Conservation (phyloP, 23 tunicate species). For the Botrylloides violaceus region DNA sequence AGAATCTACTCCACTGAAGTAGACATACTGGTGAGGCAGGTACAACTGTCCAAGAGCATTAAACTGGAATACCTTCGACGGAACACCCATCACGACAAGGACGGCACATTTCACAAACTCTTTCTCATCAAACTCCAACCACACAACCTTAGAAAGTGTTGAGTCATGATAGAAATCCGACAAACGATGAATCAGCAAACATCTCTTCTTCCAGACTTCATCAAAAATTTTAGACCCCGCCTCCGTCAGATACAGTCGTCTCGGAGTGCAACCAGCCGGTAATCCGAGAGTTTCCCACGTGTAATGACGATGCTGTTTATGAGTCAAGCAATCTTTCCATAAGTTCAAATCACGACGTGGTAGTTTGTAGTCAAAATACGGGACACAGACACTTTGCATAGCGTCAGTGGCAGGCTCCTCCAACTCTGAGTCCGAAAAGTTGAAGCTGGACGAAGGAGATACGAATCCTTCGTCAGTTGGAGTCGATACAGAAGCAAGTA, state of each 20-base stretch:
- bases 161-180: constrained; percentile 6
- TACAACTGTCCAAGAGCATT: constrained; percentile 70
- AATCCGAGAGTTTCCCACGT: constrained; percentile 66
- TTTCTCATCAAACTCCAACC: constrained; percentile 30
- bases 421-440: constrained; percentile 1
- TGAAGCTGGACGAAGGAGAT: constrained; percentile 20
- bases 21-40: constrained; percentile 29
- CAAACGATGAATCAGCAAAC: constrained; percentile 17
- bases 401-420: neutral
- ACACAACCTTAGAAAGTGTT: neutral
- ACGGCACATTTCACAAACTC: constrained; percentile 24
- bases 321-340: constrained; percentile 35
- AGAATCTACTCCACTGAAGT: constrained; percentile 47
- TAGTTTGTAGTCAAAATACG: constrained; percentile 11
- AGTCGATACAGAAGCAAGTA: constrained; percentile 12
- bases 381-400: neutral
- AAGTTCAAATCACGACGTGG: constrained; percentile 39
- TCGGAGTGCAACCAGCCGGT: constrained; percentile 30
- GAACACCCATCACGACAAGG: constrained; percentile 64
- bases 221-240: constrained; percentile 60
- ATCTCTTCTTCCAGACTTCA: constrained; percentile 46
- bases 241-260: constrained; percentile 48
- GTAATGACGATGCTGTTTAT: constrained; percentile 11
- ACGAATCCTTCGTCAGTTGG: constrained; percentile 46
- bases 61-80: constrained; percentile 59